phyloP scores from a whole-genome alignment of 35 echinoderm and acorn worm species.

The Ophiothrix spiculata region DNA sequence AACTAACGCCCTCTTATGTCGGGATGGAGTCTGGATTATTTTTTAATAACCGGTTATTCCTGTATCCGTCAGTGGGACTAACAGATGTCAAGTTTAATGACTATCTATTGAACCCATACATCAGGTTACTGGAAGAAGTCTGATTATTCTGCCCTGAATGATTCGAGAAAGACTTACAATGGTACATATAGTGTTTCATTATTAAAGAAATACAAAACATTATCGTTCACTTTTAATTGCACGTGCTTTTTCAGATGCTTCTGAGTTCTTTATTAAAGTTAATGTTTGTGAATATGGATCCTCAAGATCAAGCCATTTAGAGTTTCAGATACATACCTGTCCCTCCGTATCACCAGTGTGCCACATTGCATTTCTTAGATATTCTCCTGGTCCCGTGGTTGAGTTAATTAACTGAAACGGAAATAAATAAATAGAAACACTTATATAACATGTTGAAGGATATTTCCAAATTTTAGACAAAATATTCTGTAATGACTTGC shows the following conservation, averaged over 20 bases:
- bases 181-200: too few relatives aligned
- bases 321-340: constrained; percentile 44
- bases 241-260: too few relatives aligned
- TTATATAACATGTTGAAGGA: too few relatives aligned
- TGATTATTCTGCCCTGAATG: too few relatives aligned
- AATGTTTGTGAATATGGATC: neutral
- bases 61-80: neutral
- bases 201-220: too few relatives aligned
- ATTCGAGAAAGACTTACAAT: too few relatives aligned
- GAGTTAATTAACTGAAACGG: constrained; percentile 85
- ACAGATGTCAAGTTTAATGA: neutral
- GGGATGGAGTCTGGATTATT: neutral
- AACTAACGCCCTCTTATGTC: neutral
- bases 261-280: neutral
- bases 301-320: neutral
- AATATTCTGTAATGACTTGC: too few relatives aligned
- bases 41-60: neutral
- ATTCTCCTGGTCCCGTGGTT: constrained; percentile 84
- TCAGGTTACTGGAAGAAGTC: too few relatives aligned
- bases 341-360: constrained; percentile 93
- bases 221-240: too few relatives aligned
- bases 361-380: constrained; percentile 97
- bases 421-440: too few relatives aligned
- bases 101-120: too few relatives aligned
- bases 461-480: too few relatives aligned